These are phyloP conservation scores for Rachycentron canadum DNA, from an alignment of 2,797 vertebrate genomes.

Conservation along the genomic window DNA sequence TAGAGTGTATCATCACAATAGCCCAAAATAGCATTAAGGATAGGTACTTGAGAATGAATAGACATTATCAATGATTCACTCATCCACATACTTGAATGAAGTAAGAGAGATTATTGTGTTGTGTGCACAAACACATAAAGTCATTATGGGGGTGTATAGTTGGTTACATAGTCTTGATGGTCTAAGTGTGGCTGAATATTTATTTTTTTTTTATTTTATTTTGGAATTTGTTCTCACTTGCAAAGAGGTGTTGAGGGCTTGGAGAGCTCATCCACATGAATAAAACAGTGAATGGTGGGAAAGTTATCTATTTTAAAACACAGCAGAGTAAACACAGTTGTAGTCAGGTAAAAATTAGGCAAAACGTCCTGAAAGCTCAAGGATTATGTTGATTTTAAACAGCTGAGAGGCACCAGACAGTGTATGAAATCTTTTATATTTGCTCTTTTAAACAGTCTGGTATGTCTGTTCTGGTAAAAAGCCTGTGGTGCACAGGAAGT, in stretches of 20 bases:
- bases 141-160: conserved; percentile 3
- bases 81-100: conserved; percentile 31
- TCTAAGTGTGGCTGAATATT: background rate
- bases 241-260: conserved; percentile 12
- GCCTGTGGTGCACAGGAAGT: conserved; percentile 18
- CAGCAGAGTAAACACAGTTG: background rate
- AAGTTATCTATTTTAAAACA: conserved; percentile 6
- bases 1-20: conserved; percentile 13
- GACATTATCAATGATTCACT: conserved; percentile 38
- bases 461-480: conserved; percentile 15
- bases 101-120: conserved; percentile 19
- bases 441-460: conserved; percentile 38
- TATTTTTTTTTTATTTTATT: background rate
- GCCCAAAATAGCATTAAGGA: conserved; percentile 39
- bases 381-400: conserved; percentile 46
- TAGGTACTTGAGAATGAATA: conserved; percentile 38
- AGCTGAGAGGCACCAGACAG: conserved; percentile 40
- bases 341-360: conserved; percentile 35
- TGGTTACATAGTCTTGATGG: conserved; percentile 23
- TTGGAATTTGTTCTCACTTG: conserved; percentile 21
- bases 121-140: conserved; percentile 13
- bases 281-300: background rate
- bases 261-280: conserved; percentile 12
- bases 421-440: conserved; percentile 41
- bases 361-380: conserved; percentile 9